Evolutionary conservation across 2,113 vertebrate genomes (phyloP).

Genomic region (Larimichthys crocea): DNA sequence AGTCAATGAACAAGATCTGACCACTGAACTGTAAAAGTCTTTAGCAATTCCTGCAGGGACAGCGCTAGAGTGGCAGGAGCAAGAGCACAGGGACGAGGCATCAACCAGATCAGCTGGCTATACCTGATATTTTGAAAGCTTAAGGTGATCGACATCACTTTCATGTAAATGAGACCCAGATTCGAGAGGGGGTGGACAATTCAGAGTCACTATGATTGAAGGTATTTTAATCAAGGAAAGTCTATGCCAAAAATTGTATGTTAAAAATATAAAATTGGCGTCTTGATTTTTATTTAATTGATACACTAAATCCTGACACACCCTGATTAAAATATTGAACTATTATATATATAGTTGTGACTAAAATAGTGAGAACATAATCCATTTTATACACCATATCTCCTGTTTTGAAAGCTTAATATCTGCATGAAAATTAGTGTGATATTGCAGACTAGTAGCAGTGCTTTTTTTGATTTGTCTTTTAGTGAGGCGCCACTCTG

Average conservation of each 20-base stretch:
- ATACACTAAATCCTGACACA: background rate
- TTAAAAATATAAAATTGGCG: background rate
- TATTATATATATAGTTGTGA: background rate
- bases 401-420: background rate
- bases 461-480: background rate
- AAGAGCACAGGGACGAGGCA: conserved; percentile 26
- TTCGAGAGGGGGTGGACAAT: background rate
- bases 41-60: conserved; percentile 47
- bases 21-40: conserved; percentile 65
- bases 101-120: conserved; percentile 27
- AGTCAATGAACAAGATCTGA: conserved; percentile 66
- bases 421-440: background rate
- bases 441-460: background rate
- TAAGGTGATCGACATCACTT: conserved; percentile 34
- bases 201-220: background rate
- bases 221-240: background rate
- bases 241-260: background rate
- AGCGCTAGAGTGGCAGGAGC: conserved; percentile 14
- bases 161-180: conserved; percentile 16
- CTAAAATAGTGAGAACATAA: background rate
- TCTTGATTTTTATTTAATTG: background rate
- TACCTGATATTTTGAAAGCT: conserved; percentile 55
- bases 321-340: background rate
- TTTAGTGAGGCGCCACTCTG: background rate
- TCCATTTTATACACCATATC: background rate